A percentile compares a stretch with the other conserved stretches of the same genome.
phyloP scores from a whole-genome alignment of 2,888 invertebrate species.

The Cheilosia scutellata region DNA sequence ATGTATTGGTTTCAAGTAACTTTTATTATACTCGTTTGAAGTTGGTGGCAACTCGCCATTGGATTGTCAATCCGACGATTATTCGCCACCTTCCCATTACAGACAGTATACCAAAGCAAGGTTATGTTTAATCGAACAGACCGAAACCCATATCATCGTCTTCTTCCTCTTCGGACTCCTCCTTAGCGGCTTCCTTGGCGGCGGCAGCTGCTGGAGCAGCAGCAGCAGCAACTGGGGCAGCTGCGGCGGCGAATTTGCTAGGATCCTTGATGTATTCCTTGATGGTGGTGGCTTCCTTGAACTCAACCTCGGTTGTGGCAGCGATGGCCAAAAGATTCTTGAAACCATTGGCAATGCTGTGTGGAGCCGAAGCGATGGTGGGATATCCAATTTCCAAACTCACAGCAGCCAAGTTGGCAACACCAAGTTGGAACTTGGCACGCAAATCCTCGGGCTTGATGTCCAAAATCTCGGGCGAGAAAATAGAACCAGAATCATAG shows the following conservation, averaged over 20 bases:
- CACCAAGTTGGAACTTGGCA: conserved; percentile 95
- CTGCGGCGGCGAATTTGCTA: conserved; percentile 93
- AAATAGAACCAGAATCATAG: conserved; percentile 99
- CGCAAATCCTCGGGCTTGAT: conserved; percentile 98
- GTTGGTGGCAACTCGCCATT: conserved; percentile 82
- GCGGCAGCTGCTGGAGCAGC: conserved; percentile 88
- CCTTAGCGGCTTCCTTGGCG: conserved; percentile 89
- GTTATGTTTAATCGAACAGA: conserved; percentile 90
- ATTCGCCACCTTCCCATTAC: conserved; percentile 78
- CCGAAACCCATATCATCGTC: conserved; percentile 99
- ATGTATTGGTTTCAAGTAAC: conserved; percentile 45
- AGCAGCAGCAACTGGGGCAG: conserved; percentile 86
- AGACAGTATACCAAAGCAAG: conserved; percentile 52
- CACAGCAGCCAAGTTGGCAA: conserved; percentile 96
- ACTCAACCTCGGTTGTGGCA: conserved; percentile 97
- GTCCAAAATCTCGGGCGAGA: conserved; percentile 98
- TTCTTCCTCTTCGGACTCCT: conserved; percentile 92
- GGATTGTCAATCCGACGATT: conserved; percentile 84
- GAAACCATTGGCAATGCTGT: conserved; percentile 99
- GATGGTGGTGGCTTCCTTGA: conserved; percentile 96
- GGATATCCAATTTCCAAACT: conserved; percentile 98
- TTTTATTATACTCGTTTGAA: conserved; percentile 70
- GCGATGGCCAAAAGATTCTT: conserved; percentile 98
- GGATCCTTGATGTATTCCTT: conserved; percentile 98
- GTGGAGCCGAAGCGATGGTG: conserved; percentile 97